phyloP scores from a whole-genome alignment of 2,797 vertebrate genomes.

The Microcaecilia unicolor region DNA sequence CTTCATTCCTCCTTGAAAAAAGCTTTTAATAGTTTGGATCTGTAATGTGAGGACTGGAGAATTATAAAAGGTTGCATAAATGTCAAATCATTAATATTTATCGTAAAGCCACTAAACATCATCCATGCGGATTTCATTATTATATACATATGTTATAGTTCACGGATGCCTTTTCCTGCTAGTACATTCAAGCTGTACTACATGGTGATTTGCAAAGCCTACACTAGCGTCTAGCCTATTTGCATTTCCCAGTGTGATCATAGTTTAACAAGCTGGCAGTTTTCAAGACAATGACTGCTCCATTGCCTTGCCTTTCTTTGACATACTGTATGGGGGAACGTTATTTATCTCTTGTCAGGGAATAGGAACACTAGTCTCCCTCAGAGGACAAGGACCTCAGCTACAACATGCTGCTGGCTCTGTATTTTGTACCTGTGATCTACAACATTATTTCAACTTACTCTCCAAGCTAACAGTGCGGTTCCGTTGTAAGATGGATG shows the following conservation, averaged over 20 bases:
- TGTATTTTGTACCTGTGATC: conserved; percentile 20
- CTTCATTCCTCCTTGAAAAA: too few species aligned
- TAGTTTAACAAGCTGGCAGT: neutral
- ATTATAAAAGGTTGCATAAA: neutral
- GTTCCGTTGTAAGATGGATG: too few species aligned
- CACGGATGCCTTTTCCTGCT: neutral
- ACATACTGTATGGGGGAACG: conserved; percentile 10
- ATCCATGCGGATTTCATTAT: neutral
- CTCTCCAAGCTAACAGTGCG: conserved; percentile 7
- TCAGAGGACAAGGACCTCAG: conserved; percentile 12
- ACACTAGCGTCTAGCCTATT: conserved; percentile 6
- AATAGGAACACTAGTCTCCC: conserved; percentile 15
- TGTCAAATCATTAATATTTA: conserved; percentile 7
- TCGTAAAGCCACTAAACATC: neutral
- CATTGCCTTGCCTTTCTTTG: conserved; percentile 21
- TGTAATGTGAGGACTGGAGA: neutral
- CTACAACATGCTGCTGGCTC: conserved; percentile 14
- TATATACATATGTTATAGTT: conserved; percentile 16
- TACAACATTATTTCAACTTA: conserved; percentile 1
- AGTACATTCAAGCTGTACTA: conserved; percentile 4
- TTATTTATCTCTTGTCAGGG: conserved; percentile 23
- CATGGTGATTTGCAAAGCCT: conserved; percentile 22
- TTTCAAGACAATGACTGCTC: conserved; percentile 28
- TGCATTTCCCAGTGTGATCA: conserved; percentile 16
- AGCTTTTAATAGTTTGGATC: too few species aligned